Evolutionary conservation across 1,140 invertebrate genomes (phyloP).

Genomic region (Adoxophyes honmai): DNA sequence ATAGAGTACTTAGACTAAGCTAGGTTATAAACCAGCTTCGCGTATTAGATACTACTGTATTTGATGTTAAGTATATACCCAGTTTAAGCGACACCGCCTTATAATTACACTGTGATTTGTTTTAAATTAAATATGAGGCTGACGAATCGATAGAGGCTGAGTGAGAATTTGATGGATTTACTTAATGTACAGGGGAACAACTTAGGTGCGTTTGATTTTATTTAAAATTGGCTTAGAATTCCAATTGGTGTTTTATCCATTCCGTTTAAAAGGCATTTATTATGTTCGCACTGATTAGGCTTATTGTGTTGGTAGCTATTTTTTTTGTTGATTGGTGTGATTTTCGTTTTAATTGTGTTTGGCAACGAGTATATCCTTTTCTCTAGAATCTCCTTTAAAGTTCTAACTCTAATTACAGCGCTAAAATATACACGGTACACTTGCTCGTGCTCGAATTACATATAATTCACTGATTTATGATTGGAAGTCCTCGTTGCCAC

Average conservation of each 20-base stretch:
- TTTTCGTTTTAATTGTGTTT: not conserved
- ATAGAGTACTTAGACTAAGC: not conserved
- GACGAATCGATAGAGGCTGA: not conserved
- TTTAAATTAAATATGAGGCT: conserved; percentile 7
- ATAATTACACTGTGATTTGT: not conserved
- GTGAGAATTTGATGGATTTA: not conserved
- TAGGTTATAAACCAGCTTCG: not conserved
- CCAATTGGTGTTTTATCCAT: conserved; percentile 3
- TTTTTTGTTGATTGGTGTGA: conserved; percentile 9
- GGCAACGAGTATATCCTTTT: not conserved
- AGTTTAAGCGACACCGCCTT: conserved; percentile 1
- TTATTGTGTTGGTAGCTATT: not conserved
- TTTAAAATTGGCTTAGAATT: not conserved
- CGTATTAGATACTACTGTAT: not conserved
- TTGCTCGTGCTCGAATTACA: not conserved
- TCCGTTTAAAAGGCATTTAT: conserved; percentile 13
- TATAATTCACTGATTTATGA: not conserved
- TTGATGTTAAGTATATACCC: conserved; percentile 1
- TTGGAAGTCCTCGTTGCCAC: conserved; percentile 1
- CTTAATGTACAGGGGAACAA: conserved; percentile 2
- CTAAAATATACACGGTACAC: too few species aligned
- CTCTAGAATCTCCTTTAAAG: too few species aligned
- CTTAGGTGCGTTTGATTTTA: not conserved
- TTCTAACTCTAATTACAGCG: too few species aligned
- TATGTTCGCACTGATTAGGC: conserved; percentile 9